Conservation (phyloP, 2,888 invertebrate genomes). For the Bhutanitis thaidina region DNA sequence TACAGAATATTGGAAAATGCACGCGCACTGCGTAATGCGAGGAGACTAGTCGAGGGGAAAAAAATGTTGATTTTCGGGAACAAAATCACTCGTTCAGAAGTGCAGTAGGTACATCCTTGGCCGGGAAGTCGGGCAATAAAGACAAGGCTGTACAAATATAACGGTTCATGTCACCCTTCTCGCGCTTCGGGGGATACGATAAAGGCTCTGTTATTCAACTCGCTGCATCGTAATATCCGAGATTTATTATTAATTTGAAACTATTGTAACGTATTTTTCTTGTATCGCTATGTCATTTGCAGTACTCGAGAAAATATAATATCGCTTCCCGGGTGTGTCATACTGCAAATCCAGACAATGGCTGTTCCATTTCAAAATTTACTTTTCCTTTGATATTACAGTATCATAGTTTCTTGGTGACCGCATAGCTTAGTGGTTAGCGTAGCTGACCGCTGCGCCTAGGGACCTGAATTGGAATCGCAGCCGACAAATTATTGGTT, state of each 20-base stretch:
- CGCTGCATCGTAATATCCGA: background rate
- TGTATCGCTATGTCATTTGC: too few species aligned
- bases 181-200: background rate
- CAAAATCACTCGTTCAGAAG: slow-evolving; percentile 50
- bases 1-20: slow-evolving; percentile 36
- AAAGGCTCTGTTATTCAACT: background rate
- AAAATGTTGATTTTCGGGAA: slow-evolving; percentile 64
- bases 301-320: too few species aligned
- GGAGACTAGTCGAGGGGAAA: slow-evolving; percentile 47
- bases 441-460: too few species aligned
- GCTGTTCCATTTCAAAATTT: too few species aligned
- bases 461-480: too few species aligned
- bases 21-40: slow-evolving; percentile 34
- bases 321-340: too few species aligned
- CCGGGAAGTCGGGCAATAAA: slow-evolving; percentile 24
- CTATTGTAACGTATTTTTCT: background rate
- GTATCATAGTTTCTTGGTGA: too few species aligned
- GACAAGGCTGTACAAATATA: slow-evolving; percentile 23
- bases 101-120: slow-evolving; percentile 51
- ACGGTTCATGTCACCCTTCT: slow-evolving; percentile 20
- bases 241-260: background rate
- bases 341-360: too few species aligned
- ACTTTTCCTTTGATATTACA: too few species aligned
- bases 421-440: too few species aligned
- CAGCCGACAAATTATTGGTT: too few species aligned